phyloP scores from a whole-genome alignment of 2,797 vertebrate genomes.

The Molothrus aeneus region DNA sequence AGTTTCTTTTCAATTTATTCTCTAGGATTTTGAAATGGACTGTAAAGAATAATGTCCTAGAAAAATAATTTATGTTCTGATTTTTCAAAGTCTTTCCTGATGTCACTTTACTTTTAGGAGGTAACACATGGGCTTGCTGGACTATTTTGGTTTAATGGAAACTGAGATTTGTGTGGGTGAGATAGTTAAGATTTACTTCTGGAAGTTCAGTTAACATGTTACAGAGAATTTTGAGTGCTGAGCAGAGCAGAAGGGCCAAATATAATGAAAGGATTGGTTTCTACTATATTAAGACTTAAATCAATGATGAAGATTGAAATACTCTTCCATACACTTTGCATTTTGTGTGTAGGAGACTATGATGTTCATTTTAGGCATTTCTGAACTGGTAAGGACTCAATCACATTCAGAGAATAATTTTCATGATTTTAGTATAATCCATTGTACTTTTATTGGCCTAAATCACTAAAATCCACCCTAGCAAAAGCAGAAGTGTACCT shows the following conservation, averaged over 20 bases:
- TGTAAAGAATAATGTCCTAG: neutral
- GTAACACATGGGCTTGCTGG: neutral
- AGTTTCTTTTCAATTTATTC: neutral
- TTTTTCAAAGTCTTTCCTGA: neutral
- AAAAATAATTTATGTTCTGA: neutral
- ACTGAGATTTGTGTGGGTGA: neutral
- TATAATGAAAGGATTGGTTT: neutral
- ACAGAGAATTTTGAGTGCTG: neutral
- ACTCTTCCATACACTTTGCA: neutral
- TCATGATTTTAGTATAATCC: neutral
- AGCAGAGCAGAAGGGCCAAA: neutral
- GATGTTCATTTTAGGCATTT: neutral
- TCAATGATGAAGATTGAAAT: neutral
- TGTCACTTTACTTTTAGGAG: neutral
- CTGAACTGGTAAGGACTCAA: neutral
- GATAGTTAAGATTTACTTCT: neutral
- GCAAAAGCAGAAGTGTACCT: neutral
- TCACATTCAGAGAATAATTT: neutral
- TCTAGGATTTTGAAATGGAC: neutral
- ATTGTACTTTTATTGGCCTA: neutral
- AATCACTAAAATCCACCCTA: neutral
- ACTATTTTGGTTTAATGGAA: neutral
- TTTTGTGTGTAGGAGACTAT: neutral
- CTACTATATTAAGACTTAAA: neutral
- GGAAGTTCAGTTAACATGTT: neutral